Conservation (phyloP, 2,113 vertebrate genomes). For the Melospiza georgiana region DNA sequence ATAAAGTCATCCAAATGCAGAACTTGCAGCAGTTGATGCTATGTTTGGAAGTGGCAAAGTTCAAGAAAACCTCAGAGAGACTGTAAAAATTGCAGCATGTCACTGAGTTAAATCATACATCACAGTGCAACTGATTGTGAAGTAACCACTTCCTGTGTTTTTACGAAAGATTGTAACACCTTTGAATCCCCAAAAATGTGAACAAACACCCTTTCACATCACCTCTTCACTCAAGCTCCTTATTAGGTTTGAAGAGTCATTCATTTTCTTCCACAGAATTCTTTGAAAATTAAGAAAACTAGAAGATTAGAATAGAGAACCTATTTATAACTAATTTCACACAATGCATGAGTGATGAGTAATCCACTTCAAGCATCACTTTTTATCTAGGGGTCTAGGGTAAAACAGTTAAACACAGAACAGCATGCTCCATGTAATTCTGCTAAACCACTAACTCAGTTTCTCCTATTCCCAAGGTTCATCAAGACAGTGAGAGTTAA, state of each 20-base stretch:
- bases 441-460: neutral
- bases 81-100: neutral
- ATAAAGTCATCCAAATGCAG: accelerated
- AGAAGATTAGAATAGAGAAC: neutral
- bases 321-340: neutral
- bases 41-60: neutral
- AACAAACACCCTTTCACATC: neutral
- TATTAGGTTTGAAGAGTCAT: neutral
- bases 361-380: neutral
- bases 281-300: neutral
- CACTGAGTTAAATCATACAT: neutral
- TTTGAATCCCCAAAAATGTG: neutral
- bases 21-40: accelerated
- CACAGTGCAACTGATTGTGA: neutral
- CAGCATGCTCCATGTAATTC: neutral
- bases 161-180: neutral
- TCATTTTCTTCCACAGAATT: neutral
- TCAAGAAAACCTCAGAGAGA: neutral
- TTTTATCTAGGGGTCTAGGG: neutral
- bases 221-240: neutral
- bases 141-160: neutral
- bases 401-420: neutral
- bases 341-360: neutral
- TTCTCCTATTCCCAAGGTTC: neutral
- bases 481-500: neutral